Conservation (phyloP, 2,888 invertebrate genomes). For the Torymus aiolomorphi region DNA sequence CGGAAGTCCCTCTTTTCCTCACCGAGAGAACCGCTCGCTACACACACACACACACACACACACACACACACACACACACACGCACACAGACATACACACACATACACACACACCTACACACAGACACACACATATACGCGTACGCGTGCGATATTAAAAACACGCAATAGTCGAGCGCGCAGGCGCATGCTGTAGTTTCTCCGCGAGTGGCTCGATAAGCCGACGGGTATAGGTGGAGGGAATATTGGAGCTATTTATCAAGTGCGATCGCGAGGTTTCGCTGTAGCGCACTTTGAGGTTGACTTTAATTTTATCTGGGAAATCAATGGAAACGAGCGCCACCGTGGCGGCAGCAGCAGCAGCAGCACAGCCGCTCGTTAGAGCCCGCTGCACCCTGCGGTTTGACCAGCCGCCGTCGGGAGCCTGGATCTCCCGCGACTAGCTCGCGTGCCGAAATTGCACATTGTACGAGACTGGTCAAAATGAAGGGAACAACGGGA, state of each 20-base stretch:
- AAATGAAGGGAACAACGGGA: conserved; percentile 33
- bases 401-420: conserved; percentile 32
- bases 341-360: neutral
- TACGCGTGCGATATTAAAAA: conserved; percentile 44
- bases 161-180: conserved; percentile 22
- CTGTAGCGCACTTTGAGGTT: conserved; percentile 44
- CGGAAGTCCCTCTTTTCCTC: too few species aligned
- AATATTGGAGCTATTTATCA: conserved; percentile 48
- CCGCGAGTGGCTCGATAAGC: neutral
- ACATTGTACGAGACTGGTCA: conserved; percentile 39
- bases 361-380: conserved; percentile 43
- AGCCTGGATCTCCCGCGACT: conserved; percentile 5
- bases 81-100: neutral
- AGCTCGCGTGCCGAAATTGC: conserved; percentile 29
- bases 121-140: neutral
- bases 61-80: neutral
- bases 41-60: neutral
- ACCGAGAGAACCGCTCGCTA: conserved; percentile 1
- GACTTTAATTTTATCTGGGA: conserved; percentile 56
- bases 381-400: conserved; percentile 52
- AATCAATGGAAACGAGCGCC: conserved; percentile 55
- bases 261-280: conserved; percentile 34
- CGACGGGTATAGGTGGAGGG: neutral
- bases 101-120: neutral
- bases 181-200: neutral